phyloP scores from a whole-genome alignment of 2,888 invertebrate genomes.

The Agriopis leucophaearia region DNA sequence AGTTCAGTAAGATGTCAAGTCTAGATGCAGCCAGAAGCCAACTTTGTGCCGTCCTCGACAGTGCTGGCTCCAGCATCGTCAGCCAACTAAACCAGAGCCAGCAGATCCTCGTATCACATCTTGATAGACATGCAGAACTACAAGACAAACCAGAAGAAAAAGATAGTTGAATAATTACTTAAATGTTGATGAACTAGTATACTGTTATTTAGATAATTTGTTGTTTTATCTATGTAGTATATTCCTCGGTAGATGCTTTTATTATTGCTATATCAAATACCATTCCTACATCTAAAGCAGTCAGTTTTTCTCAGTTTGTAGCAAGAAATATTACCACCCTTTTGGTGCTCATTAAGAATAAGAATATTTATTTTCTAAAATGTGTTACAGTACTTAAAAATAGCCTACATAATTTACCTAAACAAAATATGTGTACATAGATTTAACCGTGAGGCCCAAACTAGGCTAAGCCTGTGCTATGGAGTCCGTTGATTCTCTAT shows the following conservation, averaged over 20 bases:
- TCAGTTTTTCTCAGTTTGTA: background rate
- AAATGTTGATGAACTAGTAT: constrained; percentile 37
- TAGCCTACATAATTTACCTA: no score
- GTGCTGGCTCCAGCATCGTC: constrained; percentile 88
- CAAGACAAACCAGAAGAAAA: constrained; percentile 53
- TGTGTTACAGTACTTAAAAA: no score
- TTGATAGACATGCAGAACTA: constrained; percentile 86
- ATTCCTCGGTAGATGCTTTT: background rate
- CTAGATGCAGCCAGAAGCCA: constrained; percentile 89
- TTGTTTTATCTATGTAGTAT: constrained; percentile 36
- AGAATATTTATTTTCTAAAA: no score
- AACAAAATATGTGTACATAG: no score
- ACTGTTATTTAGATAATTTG: constrained; percentile 46
- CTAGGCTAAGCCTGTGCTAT: no score
- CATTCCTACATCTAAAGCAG: background rate
- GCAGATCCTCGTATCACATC: constrained; percentile 88
- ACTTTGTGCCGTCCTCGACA: constrained; percentile 89
- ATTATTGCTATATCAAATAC: background rate
- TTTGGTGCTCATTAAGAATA: no score
- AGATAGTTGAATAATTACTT: constrained; percentile 49
- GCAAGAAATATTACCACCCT: no score
- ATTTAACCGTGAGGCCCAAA: no score
- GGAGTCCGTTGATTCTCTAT: no score
- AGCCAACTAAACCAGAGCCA: constrained; percentile 90
- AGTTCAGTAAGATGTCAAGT: constrained; percentile 88